Percentiles rank a stretch among this genome's conserved stretches.
These are phyloP conservation scores for Chrysina gloriosa DNA, from an alignment of 2,888 invertebrate genomes.

Conservation along the genomic window DNA sequence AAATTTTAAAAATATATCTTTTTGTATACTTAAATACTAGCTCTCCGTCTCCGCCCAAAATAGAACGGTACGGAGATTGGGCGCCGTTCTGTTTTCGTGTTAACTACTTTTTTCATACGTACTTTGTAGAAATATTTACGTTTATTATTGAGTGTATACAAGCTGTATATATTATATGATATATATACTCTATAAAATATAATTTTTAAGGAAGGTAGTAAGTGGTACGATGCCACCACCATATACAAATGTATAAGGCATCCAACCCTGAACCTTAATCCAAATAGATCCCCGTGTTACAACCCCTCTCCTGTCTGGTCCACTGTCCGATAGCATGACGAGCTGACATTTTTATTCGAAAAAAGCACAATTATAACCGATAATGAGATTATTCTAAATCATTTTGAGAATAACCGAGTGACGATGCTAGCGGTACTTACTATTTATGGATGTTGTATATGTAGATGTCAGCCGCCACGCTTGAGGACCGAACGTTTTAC, in stretches of 20 bases:
- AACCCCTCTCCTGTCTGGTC: slow-evolving; percentile 59
- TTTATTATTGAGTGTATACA: slow-evolving; percentile 63
- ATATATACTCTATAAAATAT: slow-evolving; percentile 63
- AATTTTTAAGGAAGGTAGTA: slow-evolving; percentile 61
- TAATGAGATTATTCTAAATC: background rate
- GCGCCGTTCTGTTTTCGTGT: slow-evolving; percentile 58
- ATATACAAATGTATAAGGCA: slow-evolving; percentile 55
- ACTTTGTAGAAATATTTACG: slow-evolving; percentile 60
- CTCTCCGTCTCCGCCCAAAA: slow-evolving; percentile 17
- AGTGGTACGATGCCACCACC: slow-evolving; percentile 64
- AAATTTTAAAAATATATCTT: slow-evolving; percentile 42
- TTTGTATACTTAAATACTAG: slow-evolving; percentile 59
- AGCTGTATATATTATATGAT: slow-evolving; percentile 65
- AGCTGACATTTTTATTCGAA: slow-evolving; percentile 56
- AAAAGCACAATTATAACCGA: slow-evolving; percentile 47
- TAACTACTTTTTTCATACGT: slow-evolving; percentile 60
- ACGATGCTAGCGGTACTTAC: background rate
- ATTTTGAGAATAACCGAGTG: background rate
- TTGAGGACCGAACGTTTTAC: slow-evolving; percentile 60
- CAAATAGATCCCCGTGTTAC: slow-evolving; percentile 60
- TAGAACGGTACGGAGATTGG: slow-evolving; percentile 27
- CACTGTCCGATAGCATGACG: slow-evolving; percentile 57
- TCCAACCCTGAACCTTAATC: slow-evolving; percentile 24
- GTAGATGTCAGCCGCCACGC: slow-evolving; percentile 12
- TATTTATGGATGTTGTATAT: background rate